phyloP scores from a whole-genome alignment of 1,140 invertebrate genomes.

The Ceratina japonica region DNA sequence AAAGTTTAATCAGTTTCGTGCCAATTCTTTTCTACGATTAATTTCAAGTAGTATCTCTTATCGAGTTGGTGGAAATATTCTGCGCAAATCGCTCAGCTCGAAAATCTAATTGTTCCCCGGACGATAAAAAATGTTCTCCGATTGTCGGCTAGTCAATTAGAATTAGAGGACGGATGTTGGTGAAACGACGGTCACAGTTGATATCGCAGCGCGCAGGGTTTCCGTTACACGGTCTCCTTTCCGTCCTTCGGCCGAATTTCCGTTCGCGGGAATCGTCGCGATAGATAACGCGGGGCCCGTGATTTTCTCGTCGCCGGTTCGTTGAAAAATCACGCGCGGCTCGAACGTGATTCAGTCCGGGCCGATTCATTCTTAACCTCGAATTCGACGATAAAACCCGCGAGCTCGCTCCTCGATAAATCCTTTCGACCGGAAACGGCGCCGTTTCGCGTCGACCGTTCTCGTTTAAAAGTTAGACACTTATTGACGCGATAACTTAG shows the following conservation, averaged over 20 bases:
- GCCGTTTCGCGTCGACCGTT: constrained; percentile 40
- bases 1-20: too few relatives aligned
- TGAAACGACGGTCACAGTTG: too few relatives aligned
- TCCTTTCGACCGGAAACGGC: constrained; percentile 55
- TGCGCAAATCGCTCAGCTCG: too few relatives aligned
- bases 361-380: constrained; percentile 42
- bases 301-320: constrained; percentile 12
- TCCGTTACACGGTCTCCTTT: not conserved
- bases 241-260: not conserved
- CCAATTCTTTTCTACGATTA: too few relatives aligned
- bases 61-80: too few relatives aligned
- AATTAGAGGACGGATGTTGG: too few relatives aligned
- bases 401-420: constrained; percentile 39
- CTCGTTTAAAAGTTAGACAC: constrained; percentile 44
- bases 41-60: too few relatives aligned
- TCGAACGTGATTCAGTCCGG: constrained; percentile 29
- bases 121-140: too few relatives aligned
- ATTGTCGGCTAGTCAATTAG: too few relatives aligned
- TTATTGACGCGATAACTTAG: constrained; percentile 63
- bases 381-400: constrained; percentile 44
- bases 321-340: constrained; percentile 16
- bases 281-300: not conserved
- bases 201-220: too few relatives aligned
- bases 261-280: not conserved
- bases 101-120: too few relatives aligned